Base-by-base conservation (phyloP, 2,888 invertebrate species). In the Torymus auratus region DNA sequence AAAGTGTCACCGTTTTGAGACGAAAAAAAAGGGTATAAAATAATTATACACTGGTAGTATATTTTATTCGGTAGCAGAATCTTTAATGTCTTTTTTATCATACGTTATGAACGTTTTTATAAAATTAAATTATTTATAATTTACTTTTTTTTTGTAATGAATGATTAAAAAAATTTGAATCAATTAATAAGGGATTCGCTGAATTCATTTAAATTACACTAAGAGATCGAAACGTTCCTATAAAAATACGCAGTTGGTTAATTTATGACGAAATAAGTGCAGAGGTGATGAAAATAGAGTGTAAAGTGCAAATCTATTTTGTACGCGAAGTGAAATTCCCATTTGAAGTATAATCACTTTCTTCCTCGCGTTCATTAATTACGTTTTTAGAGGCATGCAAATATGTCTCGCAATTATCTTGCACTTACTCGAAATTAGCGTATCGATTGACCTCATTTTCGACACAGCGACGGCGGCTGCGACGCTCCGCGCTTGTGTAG, bases 401-500 rank as follows among this genome's bases (percentile, higher is more conserved):
- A 85, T 82, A 83, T 72, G 78, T 74, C 83, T 82, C 60, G 85
- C 85, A 86, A 87, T 87, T 86, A 87, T 86, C 82, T 79, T 76
- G 79, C 83, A 83, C 83, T 86, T 86, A 83, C 81, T 82, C 82
- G 83, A 85, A 88, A 87, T 88, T 86, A 85, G 84, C 85, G 85
- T 84, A 85, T 87, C 86, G 86, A 85, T 87, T 87, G 86, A 85
- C 86, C 86, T 77, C 84, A 78, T 85, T 86, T 85, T 82, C 78
- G 62, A 50, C 55, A 62, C 76, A 52, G 13, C 56, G 10, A 41
- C 41, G 60, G 10, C 28, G 5, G 65, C 67, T 1, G 15, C 14
- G 15, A 41, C 23, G 50, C 50, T 41, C 41, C 41, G 41, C 41
- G 41, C 41, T 41, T 41, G 41, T 41, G 41, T 41, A 41, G 41